A percentile compares a stretch with the other conserved stretches of the same genome.
Conservation (phyloP, 1,140 invertebrate genomes). For the Cataglyphis hispanica region DNA sequence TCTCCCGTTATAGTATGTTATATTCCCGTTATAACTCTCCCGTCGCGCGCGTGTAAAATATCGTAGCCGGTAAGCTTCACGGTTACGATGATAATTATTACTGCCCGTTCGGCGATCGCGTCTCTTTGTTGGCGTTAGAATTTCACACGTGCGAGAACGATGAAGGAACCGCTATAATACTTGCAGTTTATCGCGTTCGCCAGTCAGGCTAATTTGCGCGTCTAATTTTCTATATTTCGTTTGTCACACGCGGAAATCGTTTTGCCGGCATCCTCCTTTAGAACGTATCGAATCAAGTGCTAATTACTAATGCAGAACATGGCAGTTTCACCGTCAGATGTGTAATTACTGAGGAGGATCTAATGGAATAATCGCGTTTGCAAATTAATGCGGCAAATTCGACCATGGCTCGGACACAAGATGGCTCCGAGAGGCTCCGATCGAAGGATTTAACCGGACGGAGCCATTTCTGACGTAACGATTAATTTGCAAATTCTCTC, state of each 20-base stretch:
- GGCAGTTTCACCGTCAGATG: conserved; percentile 53
- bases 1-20: conserved; percentile 16
- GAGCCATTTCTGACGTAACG: conserved; percentile 57
- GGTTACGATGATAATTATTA: conserved; percentile 19
- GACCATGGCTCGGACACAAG: conserved; percentile 36
- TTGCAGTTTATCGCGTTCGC: neutral
- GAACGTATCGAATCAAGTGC: conserved; percentile 46
- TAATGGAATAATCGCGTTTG: conserved; percentile 62
- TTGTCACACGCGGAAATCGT: neutral
- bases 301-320: conserved; percentile 60
- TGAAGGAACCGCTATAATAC: conserved; percentile 22
- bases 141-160: neutral
- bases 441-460: conserved; percentile 34
- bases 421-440: conserved; percentile 21
- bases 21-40: conserved; percentile 28
- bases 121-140: conserved; percentile 46
- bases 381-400: conserved; percentile 54
- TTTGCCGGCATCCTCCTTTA: conserved; percentile 15
- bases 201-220: conserved; percentile 38
- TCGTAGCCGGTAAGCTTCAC: neutral
- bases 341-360: conserved; percentile 59
- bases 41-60: conserved; percentile 14
- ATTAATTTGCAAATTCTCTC: conserved; percentile 64
- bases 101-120: neutral
- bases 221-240: conserved; percentile 43